These are phyloP conservation scores for Seriola rivoliana DNA, from an alignment of 2,113 vertebrate species.

Conservation along the genomic window DNA sequence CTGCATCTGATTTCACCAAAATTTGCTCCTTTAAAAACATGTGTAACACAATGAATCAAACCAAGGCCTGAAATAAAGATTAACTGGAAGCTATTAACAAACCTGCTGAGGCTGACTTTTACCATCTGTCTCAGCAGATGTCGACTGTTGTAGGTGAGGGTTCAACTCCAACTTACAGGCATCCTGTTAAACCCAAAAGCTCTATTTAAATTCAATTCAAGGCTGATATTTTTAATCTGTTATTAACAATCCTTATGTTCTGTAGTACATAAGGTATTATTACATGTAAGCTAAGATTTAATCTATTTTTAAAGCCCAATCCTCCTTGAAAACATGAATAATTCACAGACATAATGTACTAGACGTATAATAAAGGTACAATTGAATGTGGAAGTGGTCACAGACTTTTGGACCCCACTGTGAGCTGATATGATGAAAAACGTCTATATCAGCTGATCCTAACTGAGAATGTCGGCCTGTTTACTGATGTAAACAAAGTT, in stretches of 20 bases:
- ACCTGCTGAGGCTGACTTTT: slow-evolving; percentile 53
- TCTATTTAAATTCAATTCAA: not conserved
- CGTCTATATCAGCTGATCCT: too few relatives aligned
- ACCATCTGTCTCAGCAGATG: slow-evolving; percentile 65
- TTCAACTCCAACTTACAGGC: slow-evolving; percentile 27
- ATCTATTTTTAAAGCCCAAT: too few relatives aligned
- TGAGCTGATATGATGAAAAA: too few relatives aligned
- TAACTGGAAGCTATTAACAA: slow-evolving; percentile 54
- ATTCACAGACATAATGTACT: too few relatives aligned
- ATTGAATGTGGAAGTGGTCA: too few relatives aligned
- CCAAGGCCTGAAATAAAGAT: slow-evolving; percentile 31
- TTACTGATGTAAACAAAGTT: too few relatives aligned
- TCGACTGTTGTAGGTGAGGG: slow-evolving; percentile 41
- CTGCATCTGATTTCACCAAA: not conserved
- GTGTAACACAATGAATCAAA: not conserved
- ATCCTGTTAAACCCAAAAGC: slow-evolving; percentile 37
- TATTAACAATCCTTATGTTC: not conserved
- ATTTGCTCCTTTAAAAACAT: not conserved
- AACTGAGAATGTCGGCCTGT: too few relatives aligned
- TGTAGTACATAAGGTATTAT: too few relatives aligned
- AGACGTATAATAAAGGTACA: too few relatives aligned
- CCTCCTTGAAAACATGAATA: too few relatives aligned
- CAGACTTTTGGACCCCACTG: too few relatives aligned
- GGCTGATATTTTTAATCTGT: not conserved
- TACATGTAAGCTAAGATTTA: too few relatives aligned